Conservation (phyloP, 64 coral and sea anemone genomes). For the Montipora sp. region DNA sequence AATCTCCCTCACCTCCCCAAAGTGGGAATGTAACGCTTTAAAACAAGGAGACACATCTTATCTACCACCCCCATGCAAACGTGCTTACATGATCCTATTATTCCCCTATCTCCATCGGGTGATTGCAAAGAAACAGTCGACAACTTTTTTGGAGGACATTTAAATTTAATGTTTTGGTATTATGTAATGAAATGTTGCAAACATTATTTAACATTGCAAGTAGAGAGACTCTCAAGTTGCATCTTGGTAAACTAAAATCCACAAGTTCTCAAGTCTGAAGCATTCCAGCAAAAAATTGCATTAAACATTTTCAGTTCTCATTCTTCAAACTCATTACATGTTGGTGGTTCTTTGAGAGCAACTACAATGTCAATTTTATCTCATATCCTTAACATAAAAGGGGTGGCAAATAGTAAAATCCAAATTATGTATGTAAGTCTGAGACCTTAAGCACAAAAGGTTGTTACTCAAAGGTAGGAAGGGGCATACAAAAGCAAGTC, state of each 20-base stretch:
- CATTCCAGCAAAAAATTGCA: neutral
- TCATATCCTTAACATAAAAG: neutral
- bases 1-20: no score
- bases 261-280: neutral
- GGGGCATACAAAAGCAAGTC: neutral
- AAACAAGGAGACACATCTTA: no score
- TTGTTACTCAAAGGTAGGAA: constrained; percentile 7
- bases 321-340: neutral
- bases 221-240: neutral
- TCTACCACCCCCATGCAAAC: no score
- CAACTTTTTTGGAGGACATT: no score
- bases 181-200: neutral
- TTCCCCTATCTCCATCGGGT: no score
- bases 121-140: no score
- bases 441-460: neutral
- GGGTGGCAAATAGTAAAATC: neutral
- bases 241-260: neutral
- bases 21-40: no score
- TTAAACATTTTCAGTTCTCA: neutral
- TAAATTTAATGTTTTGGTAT: neutral
- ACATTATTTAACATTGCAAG: neutral
- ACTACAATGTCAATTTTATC: neutral
- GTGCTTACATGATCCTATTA: no score
- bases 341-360: neutral
- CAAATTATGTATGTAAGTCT: neutral